Conservation (phyloP, 2,797 vertebrate genomes). For the Anguilla marmorata region DNA sequence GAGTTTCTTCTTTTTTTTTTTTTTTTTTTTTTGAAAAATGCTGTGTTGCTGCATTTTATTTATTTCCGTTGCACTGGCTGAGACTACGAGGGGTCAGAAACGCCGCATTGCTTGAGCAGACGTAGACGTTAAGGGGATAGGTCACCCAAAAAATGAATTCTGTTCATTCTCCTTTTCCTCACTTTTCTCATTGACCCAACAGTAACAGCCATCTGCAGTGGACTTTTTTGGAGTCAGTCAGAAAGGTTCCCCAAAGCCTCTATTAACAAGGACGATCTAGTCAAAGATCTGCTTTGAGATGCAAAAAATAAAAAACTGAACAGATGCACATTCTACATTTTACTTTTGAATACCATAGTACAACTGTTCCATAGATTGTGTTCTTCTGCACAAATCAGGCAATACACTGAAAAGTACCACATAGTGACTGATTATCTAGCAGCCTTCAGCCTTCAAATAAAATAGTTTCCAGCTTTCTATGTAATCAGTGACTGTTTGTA, state of each 20-base stretch:
- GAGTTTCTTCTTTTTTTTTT: not conserved
- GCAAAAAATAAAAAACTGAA: not conserved
- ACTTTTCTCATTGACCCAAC: not conserved
- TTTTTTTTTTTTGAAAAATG: not conserved
- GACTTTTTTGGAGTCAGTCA: not conserved
- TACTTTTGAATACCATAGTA: not conserved
- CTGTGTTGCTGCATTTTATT: conserved; percentile 10
- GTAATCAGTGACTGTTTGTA: not conserved
- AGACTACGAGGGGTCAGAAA: not conserved
- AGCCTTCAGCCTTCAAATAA: not conserved
- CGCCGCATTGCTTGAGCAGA: not conserved
- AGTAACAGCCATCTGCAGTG: not conserved
- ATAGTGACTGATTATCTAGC: not conserved
- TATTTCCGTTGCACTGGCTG: conserved; percentile 5
- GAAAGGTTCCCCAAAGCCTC: not conserved
- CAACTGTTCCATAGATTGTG: not conserved
- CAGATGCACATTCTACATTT: not conserved
- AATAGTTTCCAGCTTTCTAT: not conserved
- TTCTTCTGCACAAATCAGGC: not conserved
- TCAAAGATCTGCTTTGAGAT: not conserved
- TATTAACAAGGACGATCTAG: not conserved
- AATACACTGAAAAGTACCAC: not conserved
- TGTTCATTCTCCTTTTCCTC: not conserved
- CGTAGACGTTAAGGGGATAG: not conserved
- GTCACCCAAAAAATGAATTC: not conserved